Conservation (phyloP, 92 coral and sea anemone genomes). For the Palythoa caribaeorum region DNA sequence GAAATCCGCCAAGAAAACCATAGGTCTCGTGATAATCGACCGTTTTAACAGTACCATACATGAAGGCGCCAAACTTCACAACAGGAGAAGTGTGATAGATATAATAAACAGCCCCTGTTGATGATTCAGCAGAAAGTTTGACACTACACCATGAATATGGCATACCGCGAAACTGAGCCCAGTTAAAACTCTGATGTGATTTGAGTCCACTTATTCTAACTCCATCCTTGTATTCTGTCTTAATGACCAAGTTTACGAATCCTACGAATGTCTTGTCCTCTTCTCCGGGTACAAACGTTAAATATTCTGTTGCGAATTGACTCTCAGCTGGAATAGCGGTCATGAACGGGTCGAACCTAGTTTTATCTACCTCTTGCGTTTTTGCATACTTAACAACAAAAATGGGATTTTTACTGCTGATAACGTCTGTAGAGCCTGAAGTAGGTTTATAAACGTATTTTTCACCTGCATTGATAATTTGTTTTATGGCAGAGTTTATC, state of each 20-base stretch:
- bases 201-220: conserved; percentile 51
- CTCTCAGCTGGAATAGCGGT: conserved; percentile 71
- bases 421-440: conserved; percentile 50
- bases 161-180: conserved; percentile 55
- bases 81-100: conserved; percentile 77
- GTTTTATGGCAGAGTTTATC: conserved; percentile 45
- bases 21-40: conserved; percentile 47
- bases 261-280: conserved; percentile 34
- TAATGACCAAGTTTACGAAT: conserved; percentile 59
- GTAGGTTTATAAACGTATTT: conserved; percentile 50
- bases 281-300: conserved; percentile 62
- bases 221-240: conserved; percentile 54
- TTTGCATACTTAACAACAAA: conserved; percentile 82
- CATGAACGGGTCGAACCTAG: conserved; percentile 79
- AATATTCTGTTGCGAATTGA: conserved; percentile 80
- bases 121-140: conserved; percentile 38
- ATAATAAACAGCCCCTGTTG: conserved; percentile 49
- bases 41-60: conserved; percentile 69
- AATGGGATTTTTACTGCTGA: conserved; percentile 73
- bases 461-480: conserved; percentile 59
- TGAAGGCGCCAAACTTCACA: conserved; percentile 67
- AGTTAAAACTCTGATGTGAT: conserved; percentile 34
- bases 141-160: conserved; percentile 63
- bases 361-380: conserved; percentile 27
- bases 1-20: conserved; percentile 85